A percentile compares a stretch with the other conserved stretches of the same genome.
phyloP scores from a whole-genome alignment of 2,888 invertebrate genomes.

The Cheilosia vulpina region DNA sequence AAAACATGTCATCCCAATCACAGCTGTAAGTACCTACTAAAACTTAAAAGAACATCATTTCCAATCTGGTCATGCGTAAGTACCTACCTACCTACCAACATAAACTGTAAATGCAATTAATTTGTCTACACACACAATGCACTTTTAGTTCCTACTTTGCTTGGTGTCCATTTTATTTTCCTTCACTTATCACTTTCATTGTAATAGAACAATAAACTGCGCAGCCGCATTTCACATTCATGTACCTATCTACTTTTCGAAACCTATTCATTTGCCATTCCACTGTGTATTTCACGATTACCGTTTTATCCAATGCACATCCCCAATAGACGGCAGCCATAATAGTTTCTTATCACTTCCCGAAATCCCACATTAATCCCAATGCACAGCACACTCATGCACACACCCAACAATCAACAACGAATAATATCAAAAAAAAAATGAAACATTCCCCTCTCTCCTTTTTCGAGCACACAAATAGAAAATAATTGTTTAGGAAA shows the following conservation, averaged over 20 bases:
- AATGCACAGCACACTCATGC: conserved; percentile 2
- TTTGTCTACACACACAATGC: not conserved
- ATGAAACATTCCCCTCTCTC: conserved; percentile 43
- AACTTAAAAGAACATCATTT: not conserved
- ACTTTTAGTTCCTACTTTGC: not conserved
- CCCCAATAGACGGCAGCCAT: conserved; percentile 73
- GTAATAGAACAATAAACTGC: conserved; percentile 13
- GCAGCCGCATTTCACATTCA: conserved; percentile 16
- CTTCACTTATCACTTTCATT: conserved; percentile 12
- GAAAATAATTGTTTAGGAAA: conserved; percentile 58
- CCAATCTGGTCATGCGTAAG: not conserved
- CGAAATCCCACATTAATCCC: conserved; percentile 56
- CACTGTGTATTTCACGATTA: conserved; percentile 19
- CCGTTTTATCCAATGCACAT: conserved; percentile 36
- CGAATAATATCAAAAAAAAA: not conserved
- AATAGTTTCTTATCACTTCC: conserved; percentile 69
- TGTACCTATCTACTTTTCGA: not conserved
- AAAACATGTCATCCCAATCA: too few relatives aligned
- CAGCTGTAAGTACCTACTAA: too few relatives aligned
- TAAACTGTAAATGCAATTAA: too few relatives aligned
- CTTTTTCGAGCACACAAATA: conserved; percentile 30
- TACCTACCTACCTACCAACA: too few relatives aligned
- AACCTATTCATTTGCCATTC: conserved; percentile 29
- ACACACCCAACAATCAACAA: conserved; percentile 1
- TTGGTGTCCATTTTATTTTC: not conserved